Evolutionary conservation across 1,140 invertebrate species (phyloP).

Genomic region (Tetragonula clypearis): DNA sequence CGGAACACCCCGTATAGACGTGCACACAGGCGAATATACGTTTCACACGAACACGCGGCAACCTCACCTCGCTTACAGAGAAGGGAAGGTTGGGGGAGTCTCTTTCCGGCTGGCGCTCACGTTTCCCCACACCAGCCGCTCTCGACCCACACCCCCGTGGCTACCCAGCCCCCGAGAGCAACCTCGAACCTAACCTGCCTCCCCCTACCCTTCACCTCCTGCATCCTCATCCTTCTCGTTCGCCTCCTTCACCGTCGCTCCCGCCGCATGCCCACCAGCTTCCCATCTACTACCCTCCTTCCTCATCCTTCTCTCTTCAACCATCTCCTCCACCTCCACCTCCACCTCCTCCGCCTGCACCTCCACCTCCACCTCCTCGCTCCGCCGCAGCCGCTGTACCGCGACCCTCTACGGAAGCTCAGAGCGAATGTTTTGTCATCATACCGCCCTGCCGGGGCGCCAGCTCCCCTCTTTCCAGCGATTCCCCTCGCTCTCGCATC

Average conservation of each 20-base stretch:
- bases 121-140: slow-evolving; percentile 65
- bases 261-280: slow-evolving; percentile 47
- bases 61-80: slow-evolving; percentile 66
- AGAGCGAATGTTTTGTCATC: slow-evolving; percentile 77
- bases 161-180: slow-evolving; percentile 58
- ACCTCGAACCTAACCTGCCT: slow-evolving; percentile 66
- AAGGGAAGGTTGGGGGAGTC: slow-evolving; percentile 46
- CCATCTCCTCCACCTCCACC: not conserved
- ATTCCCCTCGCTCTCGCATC: slow-evolving; percentile 15
- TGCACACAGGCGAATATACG: slow-evolving; percentile 54
- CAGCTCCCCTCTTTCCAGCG: slow-evolving; percentile 52
- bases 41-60: slow-evolving; percentile 62
- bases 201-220: slow-evolving; percentile 30
- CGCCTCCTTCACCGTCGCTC: slow-evolving; percentile 36
- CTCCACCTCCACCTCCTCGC: not conserved
- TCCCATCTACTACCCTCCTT: slow-evolving; percentile 34
- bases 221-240: slow-evolving; percentile 30
- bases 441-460: slow-evolving; percentile 66
- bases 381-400: slow-evolving; percentile 33
- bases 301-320: slow-evolving; percentile 14
- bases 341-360: not conserved
- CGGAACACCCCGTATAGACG: slow-evolving; percentile 53
- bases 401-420: slow-evolving; percentile 70
- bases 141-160: slow-evolving; percentile 56
- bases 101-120: slow-evolving; percentile 70